Evolutionary conservation across 2,888 invertebrate genomes (phyloP).

Genomic region (Ligdia adustata): DNA sequence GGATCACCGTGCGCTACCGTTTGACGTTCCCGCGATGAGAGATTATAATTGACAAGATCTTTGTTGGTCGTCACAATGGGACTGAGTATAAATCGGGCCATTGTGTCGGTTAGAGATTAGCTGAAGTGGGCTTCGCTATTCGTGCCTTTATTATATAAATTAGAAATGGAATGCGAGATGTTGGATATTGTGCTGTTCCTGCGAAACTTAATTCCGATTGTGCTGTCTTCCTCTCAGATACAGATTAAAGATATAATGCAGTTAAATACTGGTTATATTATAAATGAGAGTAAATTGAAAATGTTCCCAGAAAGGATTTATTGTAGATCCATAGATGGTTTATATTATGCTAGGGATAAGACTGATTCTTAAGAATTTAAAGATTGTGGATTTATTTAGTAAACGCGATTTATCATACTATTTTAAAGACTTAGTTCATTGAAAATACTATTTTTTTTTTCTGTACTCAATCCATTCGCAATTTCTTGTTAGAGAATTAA

Average conservation of each 20-base stretch:
- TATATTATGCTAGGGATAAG: slow-evolving; percentile 11
- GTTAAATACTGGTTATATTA: slow-evolving; percentile 42
- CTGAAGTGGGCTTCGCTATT: slow-evolving; percentile 46
- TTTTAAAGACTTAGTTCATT: no score
- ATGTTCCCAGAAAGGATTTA: slow-evolving; percentile 45
- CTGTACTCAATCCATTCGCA: no score
- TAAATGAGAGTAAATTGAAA: slow-evolving; percentile 42
- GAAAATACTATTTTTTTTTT: no score
- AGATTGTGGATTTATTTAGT: no score
- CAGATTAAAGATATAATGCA: slow-evolving; percentile 57
- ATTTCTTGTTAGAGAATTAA: no score
- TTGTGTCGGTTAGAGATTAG: slow-evolving; percentile 74
- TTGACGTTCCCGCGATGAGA: slow-evolving; percentile 73
- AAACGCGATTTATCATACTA: no score
- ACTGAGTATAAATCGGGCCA: slow-evolving; percentile 68
- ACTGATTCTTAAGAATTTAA: slow-evolving; percentile 16
- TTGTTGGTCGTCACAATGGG: slow-evolving; percentile 76
- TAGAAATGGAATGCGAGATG: slow-evolving; percentile 63
- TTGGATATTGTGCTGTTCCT: slow-evolving; percentile 61
- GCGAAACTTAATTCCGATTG: slow-evolving; percentile 65
- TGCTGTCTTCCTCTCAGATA: slow-evolving; percentile 53
- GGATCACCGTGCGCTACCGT: slow-evolving; percentile 73
- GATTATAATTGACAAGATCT: slow-evolving; percentile 84
- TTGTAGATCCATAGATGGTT: slow-evolving; percentile 32
- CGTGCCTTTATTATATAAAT: slow-evolving; percentile 58